A percentile compares a stretch with the other conserved stretches of the same genome.
These are phyloP conservation scores for Aythya baeri DNA, from an alignment of 2,113 vertebrate species.

Conservation along the genomic window DNA sequence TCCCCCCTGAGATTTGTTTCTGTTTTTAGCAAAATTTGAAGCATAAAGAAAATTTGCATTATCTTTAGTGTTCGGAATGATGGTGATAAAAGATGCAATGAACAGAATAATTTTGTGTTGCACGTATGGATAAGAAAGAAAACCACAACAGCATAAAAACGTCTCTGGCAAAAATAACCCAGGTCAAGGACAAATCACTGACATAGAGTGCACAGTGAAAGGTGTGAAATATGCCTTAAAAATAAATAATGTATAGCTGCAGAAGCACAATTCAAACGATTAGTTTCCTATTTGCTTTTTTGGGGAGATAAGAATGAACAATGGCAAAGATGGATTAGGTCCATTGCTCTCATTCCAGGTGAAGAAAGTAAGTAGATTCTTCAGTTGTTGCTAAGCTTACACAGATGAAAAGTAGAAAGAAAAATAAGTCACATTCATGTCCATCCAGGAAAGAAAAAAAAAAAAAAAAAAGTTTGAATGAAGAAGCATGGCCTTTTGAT, in stretches of 20 bases:
- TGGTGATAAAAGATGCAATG: background rate
- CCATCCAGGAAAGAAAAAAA: background rate
- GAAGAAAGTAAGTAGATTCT: background rate
- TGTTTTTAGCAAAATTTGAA: background rate
- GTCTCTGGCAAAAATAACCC: background rate
- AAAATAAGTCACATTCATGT: background rate
- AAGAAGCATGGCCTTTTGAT: background rate
- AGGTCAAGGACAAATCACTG: background rate
- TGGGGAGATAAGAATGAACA: background rate
- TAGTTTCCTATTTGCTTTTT: background rate
- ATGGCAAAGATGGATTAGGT: background rate
- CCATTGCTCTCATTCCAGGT: background rate
- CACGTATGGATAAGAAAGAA: background rate
- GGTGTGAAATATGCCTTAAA: background rate
- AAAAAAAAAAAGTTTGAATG: rapidly evolving
- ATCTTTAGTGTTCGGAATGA: background rate
- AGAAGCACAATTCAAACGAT: background rate
- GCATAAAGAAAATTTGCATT: background rate
- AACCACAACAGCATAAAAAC: background rate
- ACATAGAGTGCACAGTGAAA: background rate
- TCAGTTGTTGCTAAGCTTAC: background rate
- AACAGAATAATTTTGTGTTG: background rate
- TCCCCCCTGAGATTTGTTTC: background rate
- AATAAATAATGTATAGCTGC: background rate
- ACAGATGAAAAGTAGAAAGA: background rate